Evolutionary conservation across 1,140 invertebrate genomes (phyloP).

Genomic region (Pristionchus pacificus): DNA sequence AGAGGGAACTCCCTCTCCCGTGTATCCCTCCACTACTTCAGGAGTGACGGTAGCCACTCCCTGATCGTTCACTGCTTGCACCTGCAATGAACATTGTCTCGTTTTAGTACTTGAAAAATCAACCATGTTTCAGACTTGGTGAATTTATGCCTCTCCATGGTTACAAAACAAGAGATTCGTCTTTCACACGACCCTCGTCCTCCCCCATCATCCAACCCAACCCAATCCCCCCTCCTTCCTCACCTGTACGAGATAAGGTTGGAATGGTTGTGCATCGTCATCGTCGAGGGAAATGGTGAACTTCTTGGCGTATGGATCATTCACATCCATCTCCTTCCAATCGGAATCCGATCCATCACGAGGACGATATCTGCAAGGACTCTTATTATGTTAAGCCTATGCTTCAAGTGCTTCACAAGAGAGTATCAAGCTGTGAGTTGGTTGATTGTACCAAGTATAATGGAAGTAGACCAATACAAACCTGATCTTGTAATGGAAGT

Average conservation of each 20-base stretch:
- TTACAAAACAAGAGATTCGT: too few species aligned
- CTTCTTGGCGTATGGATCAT: constrained; percentile 48
- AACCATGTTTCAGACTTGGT: not conserved
- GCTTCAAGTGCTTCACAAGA: not conserved
- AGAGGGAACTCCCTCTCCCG: constrained; percentile 52
- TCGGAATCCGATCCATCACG: constrained; percentile 24
- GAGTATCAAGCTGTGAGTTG: too few species aligned
- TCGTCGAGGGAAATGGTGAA: constrained; percentile 49
- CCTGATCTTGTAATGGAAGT: constrained; percentile 49
- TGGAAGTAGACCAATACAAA: constrained; percentile 34
- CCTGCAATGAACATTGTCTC: constrained; percentile 33
- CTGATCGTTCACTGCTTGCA: constrained; percentile 76
- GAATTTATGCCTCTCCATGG: too few species aligned
- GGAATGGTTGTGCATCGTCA: constrained; percentile 44
- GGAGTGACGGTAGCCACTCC: constrained; percentile 80
- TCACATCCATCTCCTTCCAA: constrained; percentile 44
- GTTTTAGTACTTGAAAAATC: not conserved
- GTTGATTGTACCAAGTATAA: too few species aligned
- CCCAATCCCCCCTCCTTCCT: not conserved
- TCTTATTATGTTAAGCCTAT: not conserved
- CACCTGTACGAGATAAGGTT: constrained; percentile 49
- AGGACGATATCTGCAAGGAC: constrained; percentile 19
- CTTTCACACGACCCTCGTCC: too few species aligned
- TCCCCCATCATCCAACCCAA: too few species aligned
- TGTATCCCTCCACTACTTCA: constrained; percentile 72